Conservation (phyloP, 2,113 vertebrate species). For the Phrynosoma blainvillii region DNA sequence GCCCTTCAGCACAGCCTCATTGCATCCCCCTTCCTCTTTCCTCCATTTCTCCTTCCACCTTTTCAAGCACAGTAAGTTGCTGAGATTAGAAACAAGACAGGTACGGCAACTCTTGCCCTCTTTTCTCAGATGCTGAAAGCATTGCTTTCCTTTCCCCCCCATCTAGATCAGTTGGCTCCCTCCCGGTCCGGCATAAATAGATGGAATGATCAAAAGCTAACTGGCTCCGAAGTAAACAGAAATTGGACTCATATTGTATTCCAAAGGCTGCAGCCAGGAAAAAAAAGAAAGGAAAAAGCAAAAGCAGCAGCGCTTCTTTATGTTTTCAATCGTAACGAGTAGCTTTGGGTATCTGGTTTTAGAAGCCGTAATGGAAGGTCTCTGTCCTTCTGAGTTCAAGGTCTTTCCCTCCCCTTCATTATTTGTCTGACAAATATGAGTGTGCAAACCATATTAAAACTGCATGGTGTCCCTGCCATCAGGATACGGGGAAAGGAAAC, state of each 20-base stretch:
- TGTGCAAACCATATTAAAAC: slow-evolving; percentile 49
- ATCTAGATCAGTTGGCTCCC: background rate
- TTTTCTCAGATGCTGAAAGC: background rate
- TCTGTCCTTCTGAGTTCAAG: slow-evolving; percentile 53
- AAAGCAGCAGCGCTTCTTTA: background rate
- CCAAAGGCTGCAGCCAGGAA: background rate
- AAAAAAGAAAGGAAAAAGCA: no score
- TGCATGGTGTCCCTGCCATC: slow-evolving; percentile 33
- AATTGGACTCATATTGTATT: slow-evolving; percentile 33
- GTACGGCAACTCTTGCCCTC: no score
- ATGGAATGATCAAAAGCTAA: slow-evolving; percentile 39
- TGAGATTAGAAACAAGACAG: background rate
- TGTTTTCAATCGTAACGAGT: slow-evolving; percentile 33
- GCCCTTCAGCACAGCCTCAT: no score
- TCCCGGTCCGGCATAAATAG: background rate
- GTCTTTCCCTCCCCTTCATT: slow-evolving; percentile 47
- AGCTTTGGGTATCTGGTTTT: slow-evolving; percentile 50
- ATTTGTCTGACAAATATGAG: slow-evolving; percentile 23
- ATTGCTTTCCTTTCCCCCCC: no score
- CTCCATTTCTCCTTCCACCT: background rate
- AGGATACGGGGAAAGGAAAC: slow-evolving; percentile 4
- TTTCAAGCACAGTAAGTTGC: background rate
- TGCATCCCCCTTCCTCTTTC: no score
- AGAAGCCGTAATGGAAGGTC: slow-evolving; percentile 36
- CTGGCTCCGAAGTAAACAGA: slow-evolving; percentile 30